Evolutionary conservation across 2,888 invertebrate species (phyloP), one percentile per base, ranked within the genome.

Genomic region (Lasioglossum calceatum): DNA sequence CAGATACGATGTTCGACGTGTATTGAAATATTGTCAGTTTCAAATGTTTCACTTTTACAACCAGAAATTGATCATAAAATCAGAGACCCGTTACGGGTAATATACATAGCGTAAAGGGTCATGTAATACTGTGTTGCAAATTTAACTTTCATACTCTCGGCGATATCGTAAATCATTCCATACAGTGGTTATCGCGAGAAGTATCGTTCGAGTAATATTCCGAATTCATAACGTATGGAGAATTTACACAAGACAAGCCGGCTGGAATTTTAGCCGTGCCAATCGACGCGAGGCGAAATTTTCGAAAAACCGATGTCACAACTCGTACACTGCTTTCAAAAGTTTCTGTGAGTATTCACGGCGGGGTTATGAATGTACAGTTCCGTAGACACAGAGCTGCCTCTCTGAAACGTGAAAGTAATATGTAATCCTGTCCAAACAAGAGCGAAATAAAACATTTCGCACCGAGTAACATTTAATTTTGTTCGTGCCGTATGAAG

Each of bases 361-460:
- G 32, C 58, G 77, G 72, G 75, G 75, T 79, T 58, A 77, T 39
- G 77, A 85, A 85, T 64, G 77, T 81, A 75, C 42, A 75, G 64
- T 79, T 72, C 77, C 27, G 81, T 16, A 19, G 36, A 70, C 77
- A 42, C 75, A 82, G 42, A 42, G 70, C 88, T 84, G 80, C 78
- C 77, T 74, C 47, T 71, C 82, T 74, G 74, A 77, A 79, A 85
- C 79, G 76, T 73, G 79, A 75, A 79, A 80, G 81, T 81, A 87
- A 88, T 87, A 84, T 81, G 84, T 84, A 82, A 89, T 47, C 64
- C 50, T 36, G 47, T 61, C 75, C n/a, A 36, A 64, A 64, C 72
- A 81, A 32, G 61, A 72, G 44, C 76, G 32, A 44, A 81, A 72
- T 71, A 32, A 81, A 54, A 72, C 81, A 76, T 72, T 72, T 81